These are phyloP conservation scores for Oligia fasciuncula DNA, from an alignment of 2,888 invertebrate genomes.

Conservation along the genomic window DNA sequence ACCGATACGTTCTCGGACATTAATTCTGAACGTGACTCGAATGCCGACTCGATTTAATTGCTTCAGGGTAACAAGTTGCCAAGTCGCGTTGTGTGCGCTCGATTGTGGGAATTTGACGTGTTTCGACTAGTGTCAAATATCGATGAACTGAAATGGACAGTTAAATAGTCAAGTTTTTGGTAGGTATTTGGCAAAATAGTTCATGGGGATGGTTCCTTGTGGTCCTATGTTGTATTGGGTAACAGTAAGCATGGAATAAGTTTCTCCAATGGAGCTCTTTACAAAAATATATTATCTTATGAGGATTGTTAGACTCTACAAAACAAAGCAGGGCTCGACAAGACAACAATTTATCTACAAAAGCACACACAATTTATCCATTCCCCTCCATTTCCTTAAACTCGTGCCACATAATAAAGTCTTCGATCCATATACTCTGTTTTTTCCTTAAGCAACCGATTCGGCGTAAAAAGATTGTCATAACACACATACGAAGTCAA, in stretches of 20 bases:
- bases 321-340: background rate
- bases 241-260: background rate
- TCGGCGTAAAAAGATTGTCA: constrained; percentile 21
- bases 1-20: constrained; percentile 70
- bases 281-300: background rate
- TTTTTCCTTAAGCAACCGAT: constrained; percentile 38
- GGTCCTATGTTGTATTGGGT: background rate
- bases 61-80: constrained; percentile 65
- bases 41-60: constrained; percentile 66
- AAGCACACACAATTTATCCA: constrained; percentile 9
- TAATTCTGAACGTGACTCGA: constrained; percentile 72
- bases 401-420: constrained; percentile 2
- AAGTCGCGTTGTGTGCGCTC: constrained; percentile 60
- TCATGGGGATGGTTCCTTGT: background rate
- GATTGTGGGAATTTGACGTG: constrained; percentile 57
- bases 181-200: background rate
- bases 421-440: constrained; percentile 4
- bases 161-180: constrained; percentile 2
- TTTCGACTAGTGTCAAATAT: constrained; percentile 28
- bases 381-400: constrained; percentile 7
- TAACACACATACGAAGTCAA: constrained; percentile 20
- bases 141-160: constrained; percentile 20
- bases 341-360: constrained; percentile 15
- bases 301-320: background rate
- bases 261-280: background rate